Conservation (phyloP, 2,113 vertebrate genomes). For the Plectropomus leopardus region DNA sequence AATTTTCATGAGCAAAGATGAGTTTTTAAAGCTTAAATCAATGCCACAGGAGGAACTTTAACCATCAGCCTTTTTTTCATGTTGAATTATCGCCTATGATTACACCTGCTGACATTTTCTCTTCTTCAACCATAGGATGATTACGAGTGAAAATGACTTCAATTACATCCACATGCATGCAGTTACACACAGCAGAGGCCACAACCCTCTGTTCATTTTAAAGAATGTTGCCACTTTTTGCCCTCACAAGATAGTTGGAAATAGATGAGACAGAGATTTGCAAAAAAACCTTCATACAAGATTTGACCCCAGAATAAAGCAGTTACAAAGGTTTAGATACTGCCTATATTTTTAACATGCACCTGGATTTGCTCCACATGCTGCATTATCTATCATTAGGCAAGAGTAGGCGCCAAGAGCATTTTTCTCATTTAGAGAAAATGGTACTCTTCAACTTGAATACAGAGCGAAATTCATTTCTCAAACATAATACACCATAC, state of each 20-base stretch:
- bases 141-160: constrained; percentile 4
- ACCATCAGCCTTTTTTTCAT: background rate
- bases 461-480: constrained; percentile 32
- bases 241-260: background rate
- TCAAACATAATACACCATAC: constrained; percentile 17
- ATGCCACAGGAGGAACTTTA: too few relatives aligned
- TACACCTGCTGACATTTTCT: constrained; percentile 15
- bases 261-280: background rate
- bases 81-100: background rate
- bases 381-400: constrained; percentile 35
- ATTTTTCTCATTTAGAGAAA: constrained; percentile 32
- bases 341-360: background rate
- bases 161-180: background rate
- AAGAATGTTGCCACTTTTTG: background rate
- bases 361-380: constrained; percentile 18
- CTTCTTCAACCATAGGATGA: background rate
- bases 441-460: constrained; percentile 44
- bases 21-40: too few relatives aligned
- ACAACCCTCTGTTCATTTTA: background rate
- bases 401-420: constrained; percentile 11
- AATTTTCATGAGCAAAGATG: too few relatives aligned
- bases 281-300: background rate
- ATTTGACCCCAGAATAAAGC: constrained; percentile 8
- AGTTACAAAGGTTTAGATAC: background rate
- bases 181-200: background rate